Base-by-base conservation (phyloP, 1,140 invertebrate genomes). In the Belonocnema kinseyi region DNA sequence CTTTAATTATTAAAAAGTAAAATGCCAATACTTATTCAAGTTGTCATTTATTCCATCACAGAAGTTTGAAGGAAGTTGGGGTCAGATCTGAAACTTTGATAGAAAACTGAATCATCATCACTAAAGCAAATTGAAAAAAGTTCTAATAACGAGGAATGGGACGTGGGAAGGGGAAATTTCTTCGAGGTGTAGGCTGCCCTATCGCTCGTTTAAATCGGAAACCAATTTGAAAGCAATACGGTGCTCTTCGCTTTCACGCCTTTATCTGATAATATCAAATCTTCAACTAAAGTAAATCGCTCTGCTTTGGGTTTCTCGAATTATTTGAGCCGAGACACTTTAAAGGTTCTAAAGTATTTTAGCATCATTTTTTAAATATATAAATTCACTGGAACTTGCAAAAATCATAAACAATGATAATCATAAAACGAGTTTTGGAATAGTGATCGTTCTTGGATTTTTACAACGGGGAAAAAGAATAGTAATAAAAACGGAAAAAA, bases 151-250 rank as follows among this genome's bases (percentile, higher is more conserved):
- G 50, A n/a, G 66, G 56, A 56, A 77, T 75, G 72, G 40, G 50
- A 50, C 72, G 78, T 72, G 70, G 58, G 51, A 70, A 40, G 21
- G 75, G 16, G 26, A 26, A 33, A 66, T 66, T 66, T 66, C 33
- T 52, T 61, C 50, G 73, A 79, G 80, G 81, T 76, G 86, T 86
- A 82, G 83, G 82, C 80, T 66, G 79, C 73, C 72, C 81, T 90
- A 91, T 91, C 89, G 81, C 80, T 81, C 82, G 86, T 86, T 87
- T 82, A 87, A 89, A 91, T 91, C 89, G 88, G 85, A 88, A 91
- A 91, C 86, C 90, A 90, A 91, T 91, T 90, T 90, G 85, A 87
- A 87, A 89, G 88, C 86, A 89, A 90, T 90, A 90, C 84, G 84
- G 84, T 79, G 85, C 85, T 88, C 86, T 87, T 87, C 85, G 80